A percentile compares a stretch with the other conserved stretches of the same genome.
These are phyloP conservation scores for Bombus waltoni DNA, from an alignment of 1,140 invertebrate genomes.

Conservation along the genomic window DNA sequence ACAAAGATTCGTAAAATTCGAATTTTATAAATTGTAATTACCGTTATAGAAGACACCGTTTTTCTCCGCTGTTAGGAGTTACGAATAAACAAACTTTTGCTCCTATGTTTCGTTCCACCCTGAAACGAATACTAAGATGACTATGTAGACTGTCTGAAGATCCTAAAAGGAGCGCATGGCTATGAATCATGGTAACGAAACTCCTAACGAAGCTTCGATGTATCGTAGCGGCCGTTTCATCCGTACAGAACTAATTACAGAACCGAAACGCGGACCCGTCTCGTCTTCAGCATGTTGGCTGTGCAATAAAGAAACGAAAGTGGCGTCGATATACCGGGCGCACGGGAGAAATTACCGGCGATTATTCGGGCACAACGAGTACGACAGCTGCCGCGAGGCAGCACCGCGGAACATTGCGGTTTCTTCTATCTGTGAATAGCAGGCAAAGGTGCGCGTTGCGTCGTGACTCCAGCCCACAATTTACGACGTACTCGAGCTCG, in stretches of 20 bases:
- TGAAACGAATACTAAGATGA: too few relatives aligned
- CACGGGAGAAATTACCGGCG: constrained; percentile 4
- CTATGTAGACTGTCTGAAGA: not conserved
- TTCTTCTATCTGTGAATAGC: constrained; percentile 58
- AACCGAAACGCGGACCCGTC: not conserved
- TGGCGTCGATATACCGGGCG: not conserved
- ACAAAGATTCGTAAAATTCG: too few relatives aligned
- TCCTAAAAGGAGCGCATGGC: not conserved
- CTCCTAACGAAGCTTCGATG: not conserved
- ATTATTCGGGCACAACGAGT: constrained; percentile 41
- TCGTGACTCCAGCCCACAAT: constrained; percentile 38
- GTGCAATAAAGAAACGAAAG: not conserved
- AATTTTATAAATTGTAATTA: too few relatives aligned
- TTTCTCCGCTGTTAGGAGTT: too few relatives aligned
- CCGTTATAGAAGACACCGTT: too few relatives aligned
- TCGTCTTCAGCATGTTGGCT: not conserved
- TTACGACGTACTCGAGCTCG: constrained; percentile 58
- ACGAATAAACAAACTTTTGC: too few relatives aligned
- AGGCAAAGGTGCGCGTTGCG: constrained; percentile 45
- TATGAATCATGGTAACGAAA: not conserved
- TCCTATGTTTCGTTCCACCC: too few relatives aligned
- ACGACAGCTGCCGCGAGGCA: constrained; percentile 26
- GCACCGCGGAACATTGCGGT: not conserved
- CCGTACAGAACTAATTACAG: constrained; percentile 13
- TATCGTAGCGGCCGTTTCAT: not conserved